Evolutionary conservation across 2,113 vertebrate species (phyloP), one percentile per base, ranked within the genome.

Genomic region (Tautogolabrus adspersus): DNA sequence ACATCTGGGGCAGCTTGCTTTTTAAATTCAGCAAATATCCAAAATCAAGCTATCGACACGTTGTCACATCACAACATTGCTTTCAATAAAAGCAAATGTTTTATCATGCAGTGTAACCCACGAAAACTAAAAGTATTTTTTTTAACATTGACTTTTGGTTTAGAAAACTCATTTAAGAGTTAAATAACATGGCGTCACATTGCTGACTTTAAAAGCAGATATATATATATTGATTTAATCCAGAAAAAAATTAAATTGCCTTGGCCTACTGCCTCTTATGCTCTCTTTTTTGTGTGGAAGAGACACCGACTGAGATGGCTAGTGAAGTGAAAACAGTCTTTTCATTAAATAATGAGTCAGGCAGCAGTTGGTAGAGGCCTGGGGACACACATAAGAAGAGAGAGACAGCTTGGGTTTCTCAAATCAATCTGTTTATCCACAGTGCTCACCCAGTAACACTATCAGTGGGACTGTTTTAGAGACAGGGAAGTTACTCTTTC

Each of bases 281-380:
- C 62, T 85, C 12, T 78, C 61, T 55, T 60, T 23, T 40, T 80
- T 86, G 56, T 74, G 71, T 81, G 74, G 51, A 49, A 52, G n/a
- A 62, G 54, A 75, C 75, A 56, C 55, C 65, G 75, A 73, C 67
- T 71, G 58, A 79, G 75, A 60, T 49, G 58, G 72, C 59, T 65
- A 82, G 72, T 75, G 67, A 66, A 59, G 67, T 34, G 57, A 84
- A 83, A 86, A 74, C 72, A 73, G 37, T 10, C 38, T 79, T 72
- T 72, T 75, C 67, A 75, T 81, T 62, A 77, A 89, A 86, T 90
- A 86, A 89, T 91, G 85, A 91, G 85, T 88, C 81, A 83, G 68
- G 69, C 85, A 83, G 90, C 87, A 89, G 88, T 89, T 86, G 88
- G 85, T 83, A 34, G 64, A 68, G 60, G 83, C 88, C 85, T 23